These are phyloP conservation scores for Antennarius maculatus DNA, from an alignment of 2,797 vertebrate species.

Conservation along the genomic window DNA sequence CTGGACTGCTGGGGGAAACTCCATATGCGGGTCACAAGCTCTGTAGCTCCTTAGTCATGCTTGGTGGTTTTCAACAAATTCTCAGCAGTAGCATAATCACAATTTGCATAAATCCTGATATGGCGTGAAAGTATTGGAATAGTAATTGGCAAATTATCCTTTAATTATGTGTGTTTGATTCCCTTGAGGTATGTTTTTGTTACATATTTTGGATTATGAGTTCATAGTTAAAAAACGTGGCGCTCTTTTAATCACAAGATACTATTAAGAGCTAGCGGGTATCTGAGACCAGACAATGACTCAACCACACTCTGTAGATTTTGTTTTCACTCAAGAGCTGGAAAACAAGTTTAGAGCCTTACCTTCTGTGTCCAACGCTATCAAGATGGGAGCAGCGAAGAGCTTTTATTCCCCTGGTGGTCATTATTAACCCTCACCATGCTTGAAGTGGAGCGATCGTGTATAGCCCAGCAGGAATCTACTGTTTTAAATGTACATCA, in stretches of 20 bases:
- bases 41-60: constrained; percentile 39
- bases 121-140: constrained; percentile 1
- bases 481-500: constrained; percentile 54
- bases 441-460: constrained; percentile 40
- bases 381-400: constrained; percentile 54
- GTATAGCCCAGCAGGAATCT: constrained; percentile 31
- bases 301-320: constrained; percentile 8
- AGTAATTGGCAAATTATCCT: not conserved
- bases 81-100: constrained; percentile 21
- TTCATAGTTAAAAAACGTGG: not conserved
- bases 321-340: constrained; percentile 43
- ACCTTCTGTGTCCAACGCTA: constrained; percentile 53
- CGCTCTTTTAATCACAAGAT: not conserved
- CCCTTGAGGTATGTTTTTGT: constrained; percentile 1
- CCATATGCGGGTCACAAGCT: constrained; percentile 48
- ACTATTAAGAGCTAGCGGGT: constrained; percentile 2
- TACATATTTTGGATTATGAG: not conserved
- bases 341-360: constrained; percentile 46
- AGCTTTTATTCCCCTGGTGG: constrained; percentile 43
- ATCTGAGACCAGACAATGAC: constrained; percentile 28
- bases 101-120: constrained; percentile 36
- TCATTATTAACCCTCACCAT: constrained; percentile 46
- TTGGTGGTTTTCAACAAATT: constrained; percentile 39
- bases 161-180: constrained; percentile 2
- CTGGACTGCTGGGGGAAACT: constrained; percentile 43